Conservation (phyloP, 1,140 invertebrate species). For the Ostrea denselamellosa region DNA sequence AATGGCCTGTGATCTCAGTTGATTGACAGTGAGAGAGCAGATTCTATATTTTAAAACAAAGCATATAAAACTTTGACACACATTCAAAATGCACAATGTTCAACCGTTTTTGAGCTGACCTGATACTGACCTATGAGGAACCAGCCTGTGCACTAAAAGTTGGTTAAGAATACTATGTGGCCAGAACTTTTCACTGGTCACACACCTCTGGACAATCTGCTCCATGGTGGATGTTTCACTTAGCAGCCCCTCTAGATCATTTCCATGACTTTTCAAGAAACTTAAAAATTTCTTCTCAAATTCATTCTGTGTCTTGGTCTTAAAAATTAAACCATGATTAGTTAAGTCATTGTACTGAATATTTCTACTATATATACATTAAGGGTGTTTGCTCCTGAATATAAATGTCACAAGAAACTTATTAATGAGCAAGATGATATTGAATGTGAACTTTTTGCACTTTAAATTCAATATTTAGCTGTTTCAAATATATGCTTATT, state of each 20-base stretch:
- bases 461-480: no score
- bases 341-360: neutral
- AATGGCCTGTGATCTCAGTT: no score
- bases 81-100: no score
- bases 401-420: no score
- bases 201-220: slow-evolving; percentile 13
- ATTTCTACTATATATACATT: neutral
- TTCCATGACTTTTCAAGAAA: neutral
- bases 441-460: no score
- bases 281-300: slow-evolving; percentile 28
- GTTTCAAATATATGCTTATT: no score
- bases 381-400: no score
- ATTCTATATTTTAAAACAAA: no score
- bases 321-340: neutral
- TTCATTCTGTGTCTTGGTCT: neutral
- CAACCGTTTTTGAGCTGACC: no score
- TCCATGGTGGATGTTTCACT: slow-evolving; percentile 14
- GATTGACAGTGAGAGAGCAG: no score
- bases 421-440: no score
- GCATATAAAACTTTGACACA: no score
- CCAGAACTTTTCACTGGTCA: neutral
- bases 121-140: neutral
- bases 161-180: neutral
- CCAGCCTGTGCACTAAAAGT: neutral
- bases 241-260: neutral